These are phyloP conservation scores for Lytechinus pictus DNA, from an alignment of 35 echinoderm and acorn worm genomes.

Conservation along the genomic window DNA sequence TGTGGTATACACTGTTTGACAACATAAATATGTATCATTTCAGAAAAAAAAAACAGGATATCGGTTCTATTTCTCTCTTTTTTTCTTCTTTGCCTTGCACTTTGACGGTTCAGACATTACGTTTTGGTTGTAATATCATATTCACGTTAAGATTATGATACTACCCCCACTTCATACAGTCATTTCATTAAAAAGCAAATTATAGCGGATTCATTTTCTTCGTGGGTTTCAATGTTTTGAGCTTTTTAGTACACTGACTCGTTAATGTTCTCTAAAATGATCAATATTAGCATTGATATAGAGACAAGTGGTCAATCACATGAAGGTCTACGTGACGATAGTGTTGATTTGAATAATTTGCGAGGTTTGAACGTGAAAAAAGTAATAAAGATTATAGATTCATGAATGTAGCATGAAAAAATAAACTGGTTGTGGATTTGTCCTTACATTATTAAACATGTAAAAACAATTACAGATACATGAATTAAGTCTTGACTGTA, in stretches of 20 bases:
- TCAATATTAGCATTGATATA: neutral
- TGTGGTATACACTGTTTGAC: neutral
- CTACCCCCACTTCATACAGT: neutral
- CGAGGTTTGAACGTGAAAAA: neutral
- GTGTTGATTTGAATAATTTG: neutral
- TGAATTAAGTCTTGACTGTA: too few relatives aligned
- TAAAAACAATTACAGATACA: too few relatives aligned
- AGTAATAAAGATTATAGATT: neutral
- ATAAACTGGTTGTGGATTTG: too few relatives aligned
- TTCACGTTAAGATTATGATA: neutral
- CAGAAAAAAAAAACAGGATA: neutral
- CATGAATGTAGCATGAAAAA: neutral
- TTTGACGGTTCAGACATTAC: neutral
- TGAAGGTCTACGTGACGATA: neutral
- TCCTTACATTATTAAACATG: too few relatives aligned
- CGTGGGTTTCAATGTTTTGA: neutral
- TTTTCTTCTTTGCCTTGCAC: neutral
- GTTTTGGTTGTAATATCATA: constrained; percentile 6
- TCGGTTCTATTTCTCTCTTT: neutral
- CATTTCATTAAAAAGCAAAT: neutral
- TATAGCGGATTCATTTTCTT: neutral
- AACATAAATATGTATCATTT: neutral
- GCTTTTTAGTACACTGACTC: neutral
- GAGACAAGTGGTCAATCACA: neutral
- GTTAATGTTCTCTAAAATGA: neutral